phyloP scores from a whole-genome alignment of 2,888 invertebrate species.

The Glyphotaelius pellucidus region DNA sequence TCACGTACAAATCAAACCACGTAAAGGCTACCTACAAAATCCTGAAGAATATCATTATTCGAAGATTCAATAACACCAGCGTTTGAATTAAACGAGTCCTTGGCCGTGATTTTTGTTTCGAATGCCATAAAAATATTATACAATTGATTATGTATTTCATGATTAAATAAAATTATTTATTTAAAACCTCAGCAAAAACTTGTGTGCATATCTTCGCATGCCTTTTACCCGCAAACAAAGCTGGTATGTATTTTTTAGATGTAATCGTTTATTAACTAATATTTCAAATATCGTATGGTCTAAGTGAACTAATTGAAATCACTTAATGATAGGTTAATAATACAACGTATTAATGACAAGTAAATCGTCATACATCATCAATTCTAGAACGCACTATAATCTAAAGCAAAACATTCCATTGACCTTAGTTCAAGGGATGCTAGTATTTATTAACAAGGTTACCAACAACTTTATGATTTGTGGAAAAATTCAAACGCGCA shows the following conservation, averaged over 20 bases:
- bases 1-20: slow-evolving; percentile 13
- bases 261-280: neutral
- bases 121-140: neutral
- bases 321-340: neutral
- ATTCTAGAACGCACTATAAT: neutral
- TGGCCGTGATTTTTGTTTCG: neutral
- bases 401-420: neutral
- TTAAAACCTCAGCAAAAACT: neutral
- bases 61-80: neutral
- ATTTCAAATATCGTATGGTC: neutral
- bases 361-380: neutral
- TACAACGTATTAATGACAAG: neutral
- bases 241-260: neutral
- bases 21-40: neutral
- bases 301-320: neutral
- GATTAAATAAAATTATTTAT: neutral
- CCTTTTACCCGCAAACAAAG: neutral
- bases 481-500: neutral
- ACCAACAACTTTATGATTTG: neutral
- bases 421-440: neutral
- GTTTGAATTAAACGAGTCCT: neutral
- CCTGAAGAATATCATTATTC: neutral
- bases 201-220: neutral
- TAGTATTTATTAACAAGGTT: neutral
- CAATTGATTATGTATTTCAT: neutral